Evolutionary conservation across 2,113 vertebrate genomes (phyloP), one percentile per base, ranked within the genome.

Genomic region (Ivindomyrus marchei): DNA sequence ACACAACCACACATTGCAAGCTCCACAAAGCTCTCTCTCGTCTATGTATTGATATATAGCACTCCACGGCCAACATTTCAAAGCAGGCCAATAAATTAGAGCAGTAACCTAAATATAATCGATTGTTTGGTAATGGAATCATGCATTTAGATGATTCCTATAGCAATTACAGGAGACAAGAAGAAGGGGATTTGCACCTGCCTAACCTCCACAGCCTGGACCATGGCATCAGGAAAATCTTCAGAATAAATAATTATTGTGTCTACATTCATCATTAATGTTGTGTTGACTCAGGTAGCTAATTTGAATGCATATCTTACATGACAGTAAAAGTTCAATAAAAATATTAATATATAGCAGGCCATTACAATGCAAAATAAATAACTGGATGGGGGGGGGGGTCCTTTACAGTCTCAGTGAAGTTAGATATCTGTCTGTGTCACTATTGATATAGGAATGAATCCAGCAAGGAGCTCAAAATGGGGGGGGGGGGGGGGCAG

Each of bases 41-140:
- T 19, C 85, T n/a, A 4, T 86, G 84, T 50, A 86, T 85, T 85
- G 83, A 85, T 85, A 46, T 46, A 87, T 87, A 87, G 19, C 46
- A 36, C 85, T 19, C 31, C n/a, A 53, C 1, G 50, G 50, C 27
- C 85, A 19, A 53, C 85, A 42, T 53, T 39, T 87, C 85, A 87
- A 31, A 31, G 45, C 11, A 47, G 7, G 7, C 49, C 50, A 87
- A 53, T 53, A 87, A 87, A 53, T n/a, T 31, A 50, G 50, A 87
- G 17, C 50, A 52, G 85, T 24, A 52, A 27, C 49, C 49, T 36
- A 87, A 87, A 53, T 36, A 31, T 36, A 31, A 87, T 87, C 31
- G 27, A 87, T 50, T 52, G n/a, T 87, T 52, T 87, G 85, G 27
- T 87, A 52, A 52, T 87, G 47, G 49, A 87, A 87, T 87, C 49